Conservation (phyloP, 1,140 invertebrate species). For the Drosophila quadrilineata region DNA sequence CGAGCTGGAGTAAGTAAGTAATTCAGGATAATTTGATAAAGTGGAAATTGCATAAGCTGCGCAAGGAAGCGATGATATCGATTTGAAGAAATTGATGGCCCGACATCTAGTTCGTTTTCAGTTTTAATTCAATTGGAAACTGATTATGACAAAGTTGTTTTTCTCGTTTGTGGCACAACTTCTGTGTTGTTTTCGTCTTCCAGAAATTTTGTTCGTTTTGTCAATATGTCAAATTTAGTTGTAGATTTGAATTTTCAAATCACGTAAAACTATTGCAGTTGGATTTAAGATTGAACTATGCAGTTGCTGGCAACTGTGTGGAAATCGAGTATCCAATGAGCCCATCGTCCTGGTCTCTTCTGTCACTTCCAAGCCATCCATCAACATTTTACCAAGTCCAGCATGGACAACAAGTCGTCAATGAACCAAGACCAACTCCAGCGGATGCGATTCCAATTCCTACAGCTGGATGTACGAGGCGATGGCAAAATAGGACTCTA, state of each 20-base stretch:
- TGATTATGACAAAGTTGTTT: no score
- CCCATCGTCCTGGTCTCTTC: no score
- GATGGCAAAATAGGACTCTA: slow-evolving; percentile 48
- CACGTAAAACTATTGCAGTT: slow-evolving; percentile 35
- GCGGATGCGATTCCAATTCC: slow-evolving; percentile 33
- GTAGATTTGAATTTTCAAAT: slow-evolving; percentile 43
- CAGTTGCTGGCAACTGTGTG: slow-evolving; percentile 17
- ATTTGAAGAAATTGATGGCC: neutral
- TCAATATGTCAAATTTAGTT: slow-evolving; percentile 59
- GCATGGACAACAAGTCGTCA: slow-evolving; percentile 3
- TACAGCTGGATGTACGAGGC: slow-evolving; percentile 28
- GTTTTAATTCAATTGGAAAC: no score
- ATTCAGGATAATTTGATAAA: neutral
- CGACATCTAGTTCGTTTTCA: no score
- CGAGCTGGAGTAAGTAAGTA: no score
- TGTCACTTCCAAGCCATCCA: slow-evolving; percentile 6
- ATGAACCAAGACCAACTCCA: slow-evolving; percentile 11
- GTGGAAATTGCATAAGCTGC: neutral
- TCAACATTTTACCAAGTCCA: slow-evolving; percentile 9
- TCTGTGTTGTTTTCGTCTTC: no score
- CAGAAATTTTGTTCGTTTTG: no score
- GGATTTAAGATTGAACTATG: slow-evolving; percentile 14
- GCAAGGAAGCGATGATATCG: neutral
- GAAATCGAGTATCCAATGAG: slow-evolving; percentile 33
- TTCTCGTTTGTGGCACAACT: no score